Base-by-base conservation (phyloP, 2,113 vertebrate species). In the Podarcis raffonei region DNA sequence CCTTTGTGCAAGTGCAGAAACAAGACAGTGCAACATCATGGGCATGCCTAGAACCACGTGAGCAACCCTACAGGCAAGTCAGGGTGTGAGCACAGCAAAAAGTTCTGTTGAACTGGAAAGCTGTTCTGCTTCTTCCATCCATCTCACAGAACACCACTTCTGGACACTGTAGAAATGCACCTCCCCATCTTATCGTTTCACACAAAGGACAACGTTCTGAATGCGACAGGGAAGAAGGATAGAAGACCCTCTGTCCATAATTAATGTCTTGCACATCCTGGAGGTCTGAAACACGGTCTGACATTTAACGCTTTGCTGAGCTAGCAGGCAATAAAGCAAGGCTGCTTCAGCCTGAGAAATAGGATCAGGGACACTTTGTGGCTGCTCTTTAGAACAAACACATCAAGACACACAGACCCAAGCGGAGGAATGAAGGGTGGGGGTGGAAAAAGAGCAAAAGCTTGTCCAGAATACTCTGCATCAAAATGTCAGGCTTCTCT, bases 371-470 rank as follows among this genome's bases (percentile, higher is more conserved):
- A 81, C 57, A 75, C 4, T 53, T 23, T 39, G 71, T 18, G 20
- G 76, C 83, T 57, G 32, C 48, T 75, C 85, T 92, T 90, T 71
- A 42, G 48, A 37, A 89, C 75, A 90, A 74, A 92, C 57, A 87
- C 69, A 89, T 65, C 86, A 32, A 85, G 59, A 27, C 72, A 89
- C 35, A 81, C n/a, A 81, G 37, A 89, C 23, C 32, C n/a, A 62
- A 75, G 18, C 12, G 42, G 53, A 80, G 53, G 83, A 72, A 59
- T 57, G 65, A 2, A 6, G 18, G 65, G 39, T 11, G 15, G 48
- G 39, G 48, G 27, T 22, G 7, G 25, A 15, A 20, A 27, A 48
- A 48, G 32, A 81, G 78, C 23, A 32, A 42, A 20, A 25, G 27
- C 35, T 37, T 89, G 76, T 85, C 62, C 39, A 74, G 66, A 85